Evolutionary conservation across 2,797 vertebrate genomes (phyloP).

Genomic region (Aldrovandia affinis): DNA sequence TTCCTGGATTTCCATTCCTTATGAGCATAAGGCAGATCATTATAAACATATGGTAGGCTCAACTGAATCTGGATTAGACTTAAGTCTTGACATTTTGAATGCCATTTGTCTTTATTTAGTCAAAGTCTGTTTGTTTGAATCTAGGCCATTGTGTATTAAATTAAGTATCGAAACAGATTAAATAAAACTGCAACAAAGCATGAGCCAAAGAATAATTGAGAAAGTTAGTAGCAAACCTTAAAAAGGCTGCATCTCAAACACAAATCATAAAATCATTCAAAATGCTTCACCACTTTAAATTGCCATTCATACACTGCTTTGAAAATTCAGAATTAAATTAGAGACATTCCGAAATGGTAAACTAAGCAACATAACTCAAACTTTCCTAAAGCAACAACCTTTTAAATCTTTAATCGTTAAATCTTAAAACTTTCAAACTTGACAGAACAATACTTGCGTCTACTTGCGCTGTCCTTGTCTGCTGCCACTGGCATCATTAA

Average conservation of each 20-base stretch:
- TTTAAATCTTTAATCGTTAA: neutral
- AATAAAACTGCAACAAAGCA: conserved; percentile 45
- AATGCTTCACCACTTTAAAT: neutral
- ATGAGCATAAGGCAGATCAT: too few species aligned
- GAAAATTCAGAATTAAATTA: neutral
- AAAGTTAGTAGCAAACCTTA: conserved; percentile 14
- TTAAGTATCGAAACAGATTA: conserved; percentile 45
- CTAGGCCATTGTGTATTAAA: conserved; percentile 46
- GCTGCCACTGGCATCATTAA: neutral
- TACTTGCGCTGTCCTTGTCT: neutral
- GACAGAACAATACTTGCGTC: neutral
- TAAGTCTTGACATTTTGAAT: too few species aligned
- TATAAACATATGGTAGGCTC: too few species aligned
- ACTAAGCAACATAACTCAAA: neutral
- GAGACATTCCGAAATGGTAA: neutral
- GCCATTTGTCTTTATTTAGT: too few species aligned
- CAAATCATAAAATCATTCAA: neutral
- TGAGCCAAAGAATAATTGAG: conserved; percentile 29
- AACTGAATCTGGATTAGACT: too few species aligned
- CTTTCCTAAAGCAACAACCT: neutral
- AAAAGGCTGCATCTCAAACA: neutral
- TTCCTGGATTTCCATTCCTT: too few species aligned
- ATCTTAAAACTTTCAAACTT: neutral
- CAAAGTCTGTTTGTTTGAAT: too few species aligned
- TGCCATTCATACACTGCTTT: neutral